Evolutionary conservation across 2,113 vertebrate species (phyloP).

Genomic region (Euleptes europaea): DNA sequence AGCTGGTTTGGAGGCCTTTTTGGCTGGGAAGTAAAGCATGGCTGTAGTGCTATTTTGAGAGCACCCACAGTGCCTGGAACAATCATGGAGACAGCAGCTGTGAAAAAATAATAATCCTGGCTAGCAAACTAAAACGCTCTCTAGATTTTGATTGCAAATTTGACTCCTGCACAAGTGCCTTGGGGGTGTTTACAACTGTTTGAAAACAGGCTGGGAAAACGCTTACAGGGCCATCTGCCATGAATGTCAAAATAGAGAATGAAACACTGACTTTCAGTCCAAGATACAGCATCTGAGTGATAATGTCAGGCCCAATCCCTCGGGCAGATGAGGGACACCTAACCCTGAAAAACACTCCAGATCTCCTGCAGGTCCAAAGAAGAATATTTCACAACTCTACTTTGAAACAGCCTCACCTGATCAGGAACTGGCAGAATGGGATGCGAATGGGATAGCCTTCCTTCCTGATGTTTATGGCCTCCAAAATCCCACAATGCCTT

Average conservation of each 20-base stretch:
- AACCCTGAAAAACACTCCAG: not conserved
- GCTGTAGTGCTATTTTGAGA: too few relatives aligned
- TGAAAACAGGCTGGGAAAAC: not conserved
- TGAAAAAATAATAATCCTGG: too few relatives aligned
- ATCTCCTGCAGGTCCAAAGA: not conserved
- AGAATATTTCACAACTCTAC: not conserved
- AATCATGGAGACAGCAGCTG: too few relatives aligned
- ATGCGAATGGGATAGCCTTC: constrained; percentile 84
- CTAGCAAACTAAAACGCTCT: too few relatives aligned
- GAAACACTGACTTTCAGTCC: not conserved
- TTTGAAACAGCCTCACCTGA: constrained; percentile 72
- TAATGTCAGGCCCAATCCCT: not conserved
- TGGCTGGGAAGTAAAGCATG: too few relatives aligned
- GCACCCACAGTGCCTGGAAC: too few relatives aligned
- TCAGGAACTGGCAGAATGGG: constrained; percentile 79
- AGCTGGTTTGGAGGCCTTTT: too few relatives aligned
- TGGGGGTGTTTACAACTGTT: not conserved
- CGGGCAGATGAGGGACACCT: not conserved
- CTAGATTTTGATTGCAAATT: too few relatives aligned
- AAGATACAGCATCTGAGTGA: not conserved
- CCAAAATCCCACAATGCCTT: constrained; percentile 83
- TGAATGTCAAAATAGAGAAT: not conserved
- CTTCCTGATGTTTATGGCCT: constrained; percentile 80
- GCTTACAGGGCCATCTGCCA: not conserved
- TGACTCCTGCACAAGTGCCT: not conserved